These are phyloP conservation scores for Synodontis membranacea DNA, from an alignment of 2,113 vertebrate species.

Conservation along the genomic window DNA sequence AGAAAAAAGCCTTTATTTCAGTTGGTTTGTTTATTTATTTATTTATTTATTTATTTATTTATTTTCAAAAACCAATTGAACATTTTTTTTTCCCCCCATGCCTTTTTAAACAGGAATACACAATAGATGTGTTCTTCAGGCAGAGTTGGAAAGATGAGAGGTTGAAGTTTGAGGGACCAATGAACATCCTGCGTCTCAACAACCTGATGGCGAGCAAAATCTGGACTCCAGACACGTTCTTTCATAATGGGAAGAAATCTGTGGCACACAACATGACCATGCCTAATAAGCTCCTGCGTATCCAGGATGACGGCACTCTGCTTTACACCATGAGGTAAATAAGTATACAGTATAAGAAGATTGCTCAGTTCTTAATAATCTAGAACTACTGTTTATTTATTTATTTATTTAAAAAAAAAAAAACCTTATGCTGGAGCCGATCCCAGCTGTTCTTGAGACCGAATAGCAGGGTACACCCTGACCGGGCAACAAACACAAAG, in stretches of 20 bases:
- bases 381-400: not conserved
- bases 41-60: too few relatives aligned
- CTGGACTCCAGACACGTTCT: conserved; percentile 99
- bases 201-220: conserved; percentile 99
- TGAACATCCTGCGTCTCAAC: conserved; percentile 95
- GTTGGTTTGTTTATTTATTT: too few relatives aligned
- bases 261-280: conserved; percentile 99
- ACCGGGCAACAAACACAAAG: too few relatives aligned
- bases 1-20: not conserved
- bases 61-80: too few relatives aligned
- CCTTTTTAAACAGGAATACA: conserved; percentile 84
- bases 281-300: conserved; percentile 96
- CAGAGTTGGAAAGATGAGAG: conserved; percentile 98
- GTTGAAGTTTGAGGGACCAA: conserved; percentile 92
- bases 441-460: too few relatives aligned
- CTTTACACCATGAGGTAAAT: conserved; percentile 96
- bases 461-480: too few relatives aligned
- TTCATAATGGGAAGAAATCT: conserved; percentile 98
- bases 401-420: too few relatives aligned
- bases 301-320: conserved; percentile 93
- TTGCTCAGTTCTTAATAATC: not conserved
- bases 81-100: too few relatives aligned
- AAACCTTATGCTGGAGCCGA: too few relatives aligned
- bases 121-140: conserved; percentile 97
- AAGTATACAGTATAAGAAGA: not conserved